These are phyloP conservation scores for Brachypterus glaber DNA, from an alignment of 2,888 invertebrate genomes.

Conservation along the genomic window DNA sequence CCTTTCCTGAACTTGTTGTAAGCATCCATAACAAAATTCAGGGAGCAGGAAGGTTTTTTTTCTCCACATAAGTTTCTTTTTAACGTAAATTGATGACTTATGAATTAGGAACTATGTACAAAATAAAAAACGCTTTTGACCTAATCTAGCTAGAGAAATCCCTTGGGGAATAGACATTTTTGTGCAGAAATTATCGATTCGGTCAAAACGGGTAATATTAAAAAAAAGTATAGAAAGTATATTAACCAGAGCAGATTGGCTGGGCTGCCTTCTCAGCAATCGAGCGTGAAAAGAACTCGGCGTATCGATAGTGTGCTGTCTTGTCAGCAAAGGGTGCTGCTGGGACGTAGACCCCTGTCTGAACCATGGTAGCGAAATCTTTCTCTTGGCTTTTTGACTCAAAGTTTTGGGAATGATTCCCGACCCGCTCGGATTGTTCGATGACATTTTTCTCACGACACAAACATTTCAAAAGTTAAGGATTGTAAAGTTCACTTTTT, in stretches of 20 bases:
- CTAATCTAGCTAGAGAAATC: no score
- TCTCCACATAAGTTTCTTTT: no score
- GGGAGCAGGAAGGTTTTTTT: no score
- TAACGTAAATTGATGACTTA: no score
- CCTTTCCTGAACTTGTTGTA: no score
- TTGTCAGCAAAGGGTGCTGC: conserved; percentile 63
- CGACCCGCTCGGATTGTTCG: conserved; percentile 21
- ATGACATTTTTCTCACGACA: no score
- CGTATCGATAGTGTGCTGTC: conserved; percentile 86
- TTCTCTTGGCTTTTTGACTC: conserved; percentile 65
- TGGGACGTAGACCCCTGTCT: conserved; percentile 68
- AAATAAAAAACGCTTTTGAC: background rate
- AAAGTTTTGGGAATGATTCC: conserved; percentile 29
- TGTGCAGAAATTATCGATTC: no score
- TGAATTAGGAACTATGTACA: background rate
- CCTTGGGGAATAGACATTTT: no score
- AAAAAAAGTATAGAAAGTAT: conserved; percentile 19
- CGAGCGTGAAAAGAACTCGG: conserved; percentile 76
- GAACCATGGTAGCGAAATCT: conserved; percentile 86
- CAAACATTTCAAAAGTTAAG: no score
- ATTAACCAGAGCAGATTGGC: conserved; percentile 46
- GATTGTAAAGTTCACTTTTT: no score
- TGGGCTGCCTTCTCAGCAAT: conserved; percentile 57
- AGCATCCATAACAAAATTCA: no score
- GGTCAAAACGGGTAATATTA: no score